Conservation (phyloP, 2,888 invertebrate genomes). For the Tryphoninae sp. region DNA sequence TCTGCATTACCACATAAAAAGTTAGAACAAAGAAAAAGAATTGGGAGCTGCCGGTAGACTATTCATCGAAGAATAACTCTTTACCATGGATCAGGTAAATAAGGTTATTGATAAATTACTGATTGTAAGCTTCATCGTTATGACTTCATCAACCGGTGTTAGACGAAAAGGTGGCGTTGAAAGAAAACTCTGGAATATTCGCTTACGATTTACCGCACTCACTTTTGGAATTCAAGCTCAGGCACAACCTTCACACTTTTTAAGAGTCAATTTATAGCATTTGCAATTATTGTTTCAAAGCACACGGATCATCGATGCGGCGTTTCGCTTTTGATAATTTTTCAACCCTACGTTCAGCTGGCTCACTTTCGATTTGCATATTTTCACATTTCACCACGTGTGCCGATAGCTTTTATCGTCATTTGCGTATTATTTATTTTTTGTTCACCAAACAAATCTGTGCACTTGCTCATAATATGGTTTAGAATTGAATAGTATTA, state of each 20-base stretch:
- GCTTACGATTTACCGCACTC: neutral
- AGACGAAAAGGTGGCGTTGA: neutral
- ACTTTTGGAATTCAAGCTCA: neutral
- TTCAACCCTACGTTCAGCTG: neutral
- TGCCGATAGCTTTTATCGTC: neutral
- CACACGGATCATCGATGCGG: neutral
- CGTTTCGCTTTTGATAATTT: neutral
- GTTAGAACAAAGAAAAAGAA: slow-evolving; percentile 28
- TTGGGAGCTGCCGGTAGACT: neutral
- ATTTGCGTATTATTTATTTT: neutral
- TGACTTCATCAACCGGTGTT: slow-evolving; percentile 1
- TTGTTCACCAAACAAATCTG: neutral
- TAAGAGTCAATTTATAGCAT: neutral
- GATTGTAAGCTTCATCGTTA: neutral
- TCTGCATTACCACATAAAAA: slow-evolving; percentile 31
- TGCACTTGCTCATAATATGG: neutral
- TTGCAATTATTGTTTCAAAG: neutral
- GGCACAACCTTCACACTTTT: neutral
- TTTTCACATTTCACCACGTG: slow-evolving; percentile 13
- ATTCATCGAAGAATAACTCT: slow-evolving; percentile 32
- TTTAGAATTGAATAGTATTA: neutral
- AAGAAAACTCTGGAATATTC: neutral
- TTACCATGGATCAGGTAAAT: slow-evolving; percentile 57
- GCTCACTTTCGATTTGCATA: neutral
- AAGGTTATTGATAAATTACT: neutral